A percentile compares a stretch with the other conserved stretches of the same genome.
phyloP scores from a whole-genome alignment of 64 coral and sea anemone genomes.

The Porites australiensis region DNA sequence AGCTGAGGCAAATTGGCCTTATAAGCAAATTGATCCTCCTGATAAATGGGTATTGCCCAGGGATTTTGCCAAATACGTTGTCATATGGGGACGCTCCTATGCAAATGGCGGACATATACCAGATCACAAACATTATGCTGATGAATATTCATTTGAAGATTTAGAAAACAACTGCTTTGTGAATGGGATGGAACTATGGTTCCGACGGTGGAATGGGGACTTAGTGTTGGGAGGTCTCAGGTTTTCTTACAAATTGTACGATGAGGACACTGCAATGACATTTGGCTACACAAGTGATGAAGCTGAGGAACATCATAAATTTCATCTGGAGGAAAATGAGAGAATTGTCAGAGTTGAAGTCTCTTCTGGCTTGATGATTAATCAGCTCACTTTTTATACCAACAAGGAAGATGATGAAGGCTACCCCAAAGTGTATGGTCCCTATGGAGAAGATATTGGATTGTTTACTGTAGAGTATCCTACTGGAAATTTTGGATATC shows the following conservation, averaged over 20 bases:
- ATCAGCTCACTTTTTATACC: conserved; percentile 77
- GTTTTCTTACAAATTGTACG: conserved; percentile 54
- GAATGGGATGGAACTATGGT: conserved; percentile 91
- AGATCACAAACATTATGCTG: conserved; percentile 37
- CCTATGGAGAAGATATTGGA: conserved; percentile 80
- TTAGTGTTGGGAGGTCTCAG: conserved; percentile 84
- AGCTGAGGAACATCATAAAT: conserved; percentile 59
- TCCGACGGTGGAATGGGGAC: conserved; percentile 85
- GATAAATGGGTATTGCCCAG: conserved; percentile 51
- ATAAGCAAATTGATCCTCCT: background rate
- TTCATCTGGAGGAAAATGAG: conserved; percentile 76
- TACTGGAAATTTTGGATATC: conserved; percentile 61
- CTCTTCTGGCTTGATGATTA: conserved; percentile 88
- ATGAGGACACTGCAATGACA: conserved; percentile 47
- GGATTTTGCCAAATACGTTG: conserved; percentile 61
- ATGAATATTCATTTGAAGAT: conserved; percentile 29
- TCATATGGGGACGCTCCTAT: conserved; percentile 50
- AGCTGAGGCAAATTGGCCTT: background rate
- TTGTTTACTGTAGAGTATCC: conserved; percentile 22
- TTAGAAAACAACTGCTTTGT: conserved; percentile 47
- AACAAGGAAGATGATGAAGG: conserved; percentile 68
- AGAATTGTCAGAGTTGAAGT: conserved; percentile 78
- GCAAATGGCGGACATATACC: conserved; percentile 55
- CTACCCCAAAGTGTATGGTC: conserved; percentile 58
- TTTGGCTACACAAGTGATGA: conserved; percentile 46